Evolutionary conservation across 2,888 invertebrate species (phyloP).

Genomic region (Blera fallax): DNA sequence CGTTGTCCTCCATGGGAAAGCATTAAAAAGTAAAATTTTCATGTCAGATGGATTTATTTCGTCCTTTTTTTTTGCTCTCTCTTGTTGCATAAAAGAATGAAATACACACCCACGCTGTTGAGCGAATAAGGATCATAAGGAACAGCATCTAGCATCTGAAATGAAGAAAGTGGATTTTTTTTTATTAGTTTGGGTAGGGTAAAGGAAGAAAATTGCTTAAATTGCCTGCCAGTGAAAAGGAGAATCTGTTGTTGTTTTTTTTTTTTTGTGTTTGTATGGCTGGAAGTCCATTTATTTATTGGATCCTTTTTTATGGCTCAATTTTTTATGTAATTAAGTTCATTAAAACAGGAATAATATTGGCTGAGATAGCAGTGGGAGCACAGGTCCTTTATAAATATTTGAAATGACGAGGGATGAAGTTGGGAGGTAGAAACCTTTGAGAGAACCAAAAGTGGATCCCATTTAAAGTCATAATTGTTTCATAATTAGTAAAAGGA

Average conservation of each 20-base stretch:
- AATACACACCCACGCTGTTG: background rate
- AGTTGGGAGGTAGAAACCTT: background rate
- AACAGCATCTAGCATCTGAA: background rate
- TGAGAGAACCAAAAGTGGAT: background rate
- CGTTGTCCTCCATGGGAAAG: background rate
- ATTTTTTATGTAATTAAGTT: conserved; percentile 3
- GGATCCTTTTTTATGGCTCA: background rate
- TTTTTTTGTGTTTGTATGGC: background rate
- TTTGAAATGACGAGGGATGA: background rate
- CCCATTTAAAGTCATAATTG: conserved; percentile 3
- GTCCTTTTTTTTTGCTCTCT: background rate
- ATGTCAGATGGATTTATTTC: conserved; percentile 3
- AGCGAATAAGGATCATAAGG: background rate
- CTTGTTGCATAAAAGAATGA: background rate
- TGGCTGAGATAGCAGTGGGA: background rate
- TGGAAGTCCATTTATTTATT: background rate
- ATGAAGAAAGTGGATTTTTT: background rate
- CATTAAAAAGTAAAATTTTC: conserved; percentile 8
- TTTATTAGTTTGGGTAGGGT: background rate
- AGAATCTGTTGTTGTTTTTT: background rate
- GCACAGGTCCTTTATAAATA: background rate
- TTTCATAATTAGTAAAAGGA: background rate
- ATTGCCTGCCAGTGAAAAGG: background rate
- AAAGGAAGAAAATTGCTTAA: background rate
- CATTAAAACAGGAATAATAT: background rate